phyloP scores from a whole-genome alignment of 2,113 vertebrate genomes.

The Oxyruncus cristatus region DNA sequence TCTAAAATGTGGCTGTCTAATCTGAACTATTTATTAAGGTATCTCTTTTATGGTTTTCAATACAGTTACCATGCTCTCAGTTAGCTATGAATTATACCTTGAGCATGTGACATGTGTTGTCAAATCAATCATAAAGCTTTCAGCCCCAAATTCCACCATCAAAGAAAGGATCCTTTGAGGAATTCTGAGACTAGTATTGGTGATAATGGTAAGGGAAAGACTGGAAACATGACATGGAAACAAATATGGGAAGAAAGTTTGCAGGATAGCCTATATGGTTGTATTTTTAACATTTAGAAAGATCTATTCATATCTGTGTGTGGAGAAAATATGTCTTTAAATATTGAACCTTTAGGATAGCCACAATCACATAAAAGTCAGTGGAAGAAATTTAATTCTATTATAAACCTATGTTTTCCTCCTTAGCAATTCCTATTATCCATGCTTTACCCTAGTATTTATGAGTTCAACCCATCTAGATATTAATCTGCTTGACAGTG shows the following conservation, averaged over 20 bases:
- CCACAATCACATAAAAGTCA: not conserved
- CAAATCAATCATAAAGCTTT: not conserved
- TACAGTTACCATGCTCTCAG: not conserved
- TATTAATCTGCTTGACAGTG: not conserved
- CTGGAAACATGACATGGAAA: not conserved
- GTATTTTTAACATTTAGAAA: not conserved
- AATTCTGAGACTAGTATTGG: not conserved
- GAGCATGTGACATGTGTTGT: not conserved
- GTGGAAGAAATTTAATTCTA: not conserved
- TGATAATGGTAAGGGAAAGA: not conserved
- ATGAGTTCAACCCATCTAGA: not conserved
- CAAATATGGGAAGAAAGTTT: not conserved
- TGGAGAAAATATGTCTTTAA: not conserved
- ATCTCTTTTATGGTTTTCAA: not conserved
- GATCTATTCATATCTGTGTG: not conserved
- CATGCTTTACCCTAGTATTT: not conserved
- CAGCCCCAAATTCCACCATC: accelerated
- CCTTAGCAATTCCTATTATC: not conserved
- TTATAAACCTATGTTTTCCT: not conserved
- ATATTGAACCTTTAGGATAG: not conserved
- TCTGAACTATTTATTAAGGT: not conserved
- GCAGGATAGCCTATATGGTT: not conserved
- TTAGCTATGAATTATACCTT: not conserved
- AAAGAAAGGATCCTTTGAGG: not conserved
- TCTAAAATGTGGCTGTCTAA: not conserved